A percentile compares a stretch with the other conserved stretches of the same genome.
phyloP scores from a whole-genome alignment of 2,113 vertebrate species.

The Scolopax mira region DNA sequence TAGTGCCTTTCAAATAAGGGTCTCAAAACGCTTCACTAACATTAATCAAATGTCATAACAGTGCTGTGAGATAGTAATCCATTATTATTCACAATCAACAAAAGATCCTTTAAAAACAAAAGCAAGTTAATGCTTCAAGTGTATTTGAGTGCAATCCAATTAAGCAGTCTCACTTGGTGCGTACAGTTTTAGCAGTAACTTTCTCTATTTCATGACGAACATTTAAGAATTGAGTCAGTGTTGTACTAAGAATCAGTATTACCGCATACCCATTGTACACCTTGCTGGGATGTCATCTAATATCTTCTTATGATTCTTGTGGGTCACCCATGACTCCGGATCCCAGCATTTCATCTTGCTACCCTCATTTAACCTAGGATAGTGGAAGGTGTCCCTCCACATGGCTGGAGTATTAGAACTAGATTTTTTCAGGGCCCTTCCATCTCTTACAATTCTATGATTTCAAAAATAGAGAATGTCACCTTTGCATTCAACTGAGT shows the following conservation, averaged over 20 bases:
- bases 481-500: not conserved
- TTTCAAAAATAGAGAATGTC: not conserved
- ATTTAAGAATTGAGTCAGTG: not conserved
- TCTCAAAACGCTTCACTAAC: conserved; percentile 26
- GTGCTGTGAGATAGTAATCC: not conserved
- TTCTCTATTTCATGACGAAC: rapidly evolving
- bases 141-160: not conserved
- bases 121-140: not conserved
- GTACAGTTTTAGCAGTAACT: not conserved
- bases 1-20: conserved; percentile 18
- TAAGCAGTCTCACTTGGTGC: not conserved
- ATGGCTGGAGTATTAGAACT: not conserved
- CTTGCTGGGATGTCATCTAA: not conserved
- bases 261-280: rapidly evolving
- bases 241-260: not conserved
- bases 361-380: not conserved
- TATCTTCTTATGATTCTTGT: not conserved
- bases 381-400: not conserved
- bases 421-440: not conserved
- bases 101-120: conserved; percentile 16
- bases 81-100: conserved; percentile 1
- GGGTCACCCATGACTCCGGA: not conserved
- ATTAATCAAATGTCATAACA: conserved; percentile 27
- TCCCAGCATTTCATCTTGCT: not conserved
- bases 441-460: not conserved